phyloP scores from a whole-genome alignment of 2,888 invertebrate species.

The Eristalinus sepulchralis region DNA sequence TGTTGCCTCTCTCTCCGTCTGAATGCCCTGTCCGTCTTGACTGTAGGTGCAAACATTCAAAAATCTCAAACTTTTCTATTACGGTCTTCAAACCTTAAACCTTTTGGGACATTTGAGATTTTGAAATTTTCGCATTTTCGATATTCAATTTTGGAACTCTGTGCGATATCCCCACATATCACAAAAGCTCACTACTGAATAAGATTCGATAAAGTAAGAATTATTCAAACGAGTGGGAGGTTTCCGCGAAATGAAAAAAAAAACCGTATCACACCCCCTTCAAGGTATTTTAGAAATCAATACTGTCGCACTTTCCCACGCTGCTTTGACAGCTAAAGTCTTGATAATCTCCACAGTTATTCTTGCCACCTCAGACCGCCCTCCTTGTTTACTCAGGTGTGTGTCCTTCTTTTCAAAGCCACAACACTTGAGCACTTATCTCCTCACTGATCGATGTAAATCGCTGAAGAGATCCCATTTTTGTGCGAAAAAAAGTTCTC shows the following conservation, averaged over 20 bases:
- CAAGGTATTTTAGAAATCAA: background rate
- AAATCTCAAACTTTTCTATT: too few relatives aligned
- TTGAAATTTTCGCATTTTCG: too few relatives aligned
- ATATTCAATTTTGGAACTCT: too few relatives aligned
- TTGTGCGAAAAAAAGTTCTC: slow-evolving; percentile 38
- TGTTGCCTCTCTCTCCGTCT: too few relatives aligned
- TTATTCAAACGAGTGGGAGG: background rate
- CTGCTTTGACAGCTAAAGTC: background rate
- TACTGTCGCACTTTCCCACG: slow-evolving; percentile 31
- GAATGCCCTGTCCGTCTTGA: too few relatives aligned
- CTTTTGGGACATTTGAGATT: too few relatives aligned
- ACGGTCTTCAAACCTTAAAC: too few relatives aligned
- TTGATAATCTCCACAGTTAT: background rate
- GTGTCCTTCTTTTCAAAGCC: background rate
- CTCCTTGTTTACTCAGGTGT: slow-evolving; percentile 70
- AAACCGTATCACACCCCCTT: background rate
- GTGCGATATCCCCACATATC: too few relatives aligned
- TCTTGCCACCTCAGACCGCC: slow-evolving; percentile 7
- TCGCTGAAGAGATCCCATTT: slow-evolving; percentile 13
- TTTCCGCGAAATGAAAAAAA: background rate
- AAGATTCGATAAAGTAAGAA: too few relatives aligned
- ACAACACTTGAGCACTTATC: background rate
- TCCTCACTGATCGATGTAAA: background rate
- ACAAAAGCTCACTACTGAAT: too few relatives aligned
- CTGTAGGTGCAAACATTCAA: too few relatives aligned